Conservation (phyloP, 2,888 invertebrate species). For the Microplitis deprimator region DNA sequence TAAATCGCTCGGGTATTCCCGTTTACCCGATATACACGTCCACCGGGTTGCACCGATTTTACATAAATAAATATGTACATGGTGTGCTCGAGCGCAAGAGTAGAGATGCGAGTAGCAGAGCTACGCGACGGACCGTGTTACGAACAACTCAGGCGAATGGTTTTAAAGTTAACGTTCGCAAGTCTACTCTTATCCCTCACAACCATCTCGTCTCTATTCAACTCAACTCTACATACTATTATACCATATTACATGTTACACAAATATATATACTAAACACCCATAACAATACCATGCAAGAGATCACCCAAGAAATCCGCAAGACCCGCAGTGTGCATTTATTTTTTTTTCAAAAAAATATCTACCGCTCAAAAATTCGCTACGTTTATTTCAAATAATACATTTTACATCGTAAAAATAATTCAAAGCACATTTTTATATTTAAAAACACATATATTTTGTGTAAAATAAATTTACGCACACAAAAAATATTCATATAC, state of each 20-base stretch:
- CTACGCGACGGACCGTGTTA: conserved; percentile 33
- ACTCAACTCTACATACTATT: neutral
- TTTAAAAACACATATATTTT: neutral
- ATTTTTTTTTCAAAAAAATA: neutral
- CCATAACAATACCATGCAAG: neutral
- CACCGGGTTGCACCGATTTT: conserved; percentile 50
- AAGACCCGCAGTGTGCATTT: conserved; percentile 54
- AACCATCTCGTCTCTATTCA: neutral
- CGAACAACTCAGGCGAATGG: conserved; percentile 8
- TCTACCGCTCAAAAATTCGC: conserved; percentile 60
- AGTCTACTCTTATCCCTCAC: conserved; percentile 22
- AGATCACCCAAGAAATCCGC: conserved; percentile 33
- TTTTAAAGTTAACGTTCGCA: conserved; percentile 18
- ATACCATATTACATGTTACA: neutral
- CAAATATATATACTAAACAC: conserved; percentile 1
- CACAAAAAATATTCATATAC: conserved; percentile 1
- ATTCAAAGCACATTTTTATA: neutral
- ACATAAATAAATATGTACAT: conserved; percentile 60
- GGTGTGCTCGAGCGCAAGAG: conserved; percentile 37
- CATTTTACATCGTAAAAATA: conserved; percentile 21
- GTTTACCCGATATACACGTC: conserved; percentile 40
- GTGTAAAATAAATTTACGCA: neutral
- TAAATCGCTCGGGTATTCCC: conserved; percentile 47
- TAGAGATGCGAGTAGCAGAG: neutral
- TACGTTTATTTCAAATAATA: conserved; percentile 64